Base-by-base conservation (phyloP, 2,113 vertebrate species). In the Chaetodon trifascialis region DNA sequence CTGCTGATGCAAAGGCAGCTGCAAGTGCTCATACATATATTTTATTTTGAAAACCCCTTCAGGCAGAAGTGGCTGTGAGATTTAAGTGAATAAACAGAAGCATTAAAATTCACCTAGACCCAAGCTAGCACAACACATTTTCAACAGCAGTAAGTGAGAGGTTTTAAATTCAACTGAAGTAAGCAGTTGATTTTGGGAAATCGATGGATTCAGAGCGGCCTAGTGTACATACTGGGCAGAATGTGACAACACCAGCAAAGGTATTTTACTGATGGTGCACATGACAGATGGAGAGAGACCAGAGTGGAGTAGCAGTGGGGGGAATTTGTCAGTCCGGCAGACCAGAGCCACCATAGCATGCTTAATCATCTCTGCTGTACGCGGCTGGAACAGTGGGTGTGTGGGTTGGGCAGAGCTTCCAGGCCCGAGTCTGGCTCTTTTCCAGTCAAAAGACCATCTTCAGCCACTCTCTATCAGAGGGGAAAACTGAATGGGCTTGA, bases 301-400 rank as follows among this genome's bases (percentile, higher is more conserved):
- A 65, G 82, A 82, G 65, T 52, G 64, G 65, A 38, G 80, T 3
- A 74, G 47, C 71, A 36, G 79, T 52, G 54, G 80, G 83, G 85
- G 87, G 83, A 65, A 67, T 80, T 73, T 54, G 80, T 89, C 82
- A 78, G 79, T 79, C 76, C 81, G 73, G 79, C 74, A 86, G 85
- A 88, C 87, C 89, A 78, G 78, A 87, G 85, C 80, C 87, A 86
- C 77, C 86, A 87, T 68, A 71, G 83, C 88, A 84, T 36, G 56
- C 74, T 93, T 91, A 89, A 95, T 95, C 93, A 94, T 92, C 79
- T 89, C 84, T 84, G 87, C 91, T 94, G 90, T 90, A 86, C 62
- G 76, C 81, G 89, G 77, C 80, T 82, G 84, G 67, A 88, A 58
- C 82, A 58, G 85, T 78, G 76, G 84, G 77, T 70, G 85, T 76